Conservation (phyloP, 2,113 vertebrate genomes). For the Thunnus maccoyii region DNA sequence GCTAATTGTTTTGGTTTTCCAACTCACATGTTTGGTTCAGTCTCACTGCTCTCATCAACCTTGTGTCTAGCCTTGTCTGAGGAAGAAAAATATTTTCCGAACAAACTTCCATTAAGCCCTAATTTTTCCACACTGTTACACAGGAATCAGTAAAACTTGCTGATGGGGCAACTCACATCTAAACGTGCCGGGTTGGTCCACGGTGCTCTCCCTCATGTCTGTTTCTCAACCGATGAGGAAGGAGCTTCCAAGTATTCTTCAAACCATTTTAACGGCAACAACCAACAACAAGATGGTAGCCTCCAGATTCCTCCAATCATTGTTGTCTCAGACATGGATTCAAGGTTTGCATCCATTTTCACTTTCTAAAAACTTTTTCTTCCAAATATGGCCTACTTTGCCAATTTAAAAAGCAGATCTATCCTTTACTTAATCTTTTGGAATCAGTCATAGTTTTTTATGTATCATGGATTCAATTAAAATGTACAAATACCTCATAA, state of each 20-base stretch:
- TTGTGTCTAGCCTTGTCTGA: no score
- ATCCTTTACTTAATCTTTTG: no score
- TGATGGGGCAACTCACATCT: constrained; percentile 74
- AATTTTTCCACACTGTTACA: not conserved
- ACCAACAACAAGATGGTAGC: not conserved
- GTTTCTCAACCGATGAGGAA: constrained; percentile 58
- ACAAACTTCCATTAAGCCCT: no score
- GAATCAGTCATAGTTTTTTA: no score
- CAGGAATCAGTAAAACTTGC: not conserved
- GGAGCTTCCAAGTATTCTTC: constrained; percentile 53
- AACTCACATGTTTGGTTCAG: no score
- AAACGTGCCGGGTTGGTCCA: constrained; percentile 4
- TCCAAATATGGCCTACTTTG: no score
- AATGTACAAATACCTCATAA: no score
- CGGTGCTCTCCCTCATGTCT: not conserved
- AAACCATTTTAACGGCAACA: not conserved
- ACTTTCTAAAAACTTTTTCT: not conserved
- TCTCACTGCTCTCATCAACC: no score
- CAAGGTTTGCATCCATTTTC: constrained; percentile 45
- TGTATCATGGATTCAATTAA: no score
- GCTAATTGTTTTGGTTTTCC: no score
- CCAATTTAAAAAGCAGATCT: no score
- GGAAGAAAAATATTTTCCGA: no score
- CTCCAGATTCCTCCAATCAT: constrained; percentile 43
- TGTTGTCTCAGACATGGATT: constrained; percentile 32